Conservation (phyloP, 2,113 vertebrate genomes). For the Elachura formosa region DNA sequence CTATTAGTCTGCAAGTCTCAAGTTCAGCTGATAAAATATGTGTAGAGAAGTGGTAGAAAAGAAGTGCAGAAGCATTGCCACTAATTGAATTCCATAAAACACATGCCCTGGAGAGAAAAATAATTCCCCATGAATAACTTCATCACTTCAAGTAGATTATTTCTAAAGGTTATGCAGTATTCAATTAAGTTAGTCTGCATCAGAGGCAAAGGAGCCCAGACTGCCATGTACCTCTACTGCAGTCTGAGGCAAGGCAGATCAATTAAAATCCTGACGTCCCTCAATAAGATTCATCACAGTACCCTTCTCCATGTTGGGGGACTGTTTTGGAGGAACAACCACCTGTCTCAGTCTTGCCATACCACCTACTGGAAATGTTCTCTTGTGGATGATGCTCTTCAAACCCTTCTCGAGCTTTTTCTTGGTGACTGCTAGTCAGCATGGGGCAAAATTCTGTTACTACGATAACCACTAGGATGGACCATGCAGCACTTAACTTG, state of each 20-base stretch:
- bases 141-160: neutral
- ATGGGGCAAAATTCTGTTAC: neutral
- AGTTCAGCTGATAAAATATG: neutral
- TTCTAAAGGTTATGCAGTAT: neutral
- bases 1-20: neutral
- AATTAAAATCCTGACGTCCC: neutral
- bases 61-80: neutral
- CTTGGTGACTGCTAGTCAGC: neutral
- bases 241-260: neutral
- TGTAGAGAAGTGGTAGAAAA: neutral
- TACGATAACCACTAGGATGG: neutral
- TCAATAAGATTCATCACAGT: accelerated
- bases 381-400: neutral
- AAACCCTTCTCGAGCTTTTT: neutral
- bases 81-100: neutral
- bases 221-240: neutral
- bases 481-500: neutral
- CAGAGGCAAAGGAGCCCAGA: neutral
- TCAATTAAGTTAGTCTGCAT: neutral
- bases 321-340: neutral
- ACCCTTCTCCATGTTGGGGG: accelerated
- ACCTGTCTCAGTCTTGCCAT: neutral
- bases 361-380: neutral
- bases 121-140: neutral
- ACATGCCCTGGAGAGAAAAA: neutral